Percentiles rank a stretch among this genome's conserved stretches.
Conservation (phyloP, 2,888 invertebrate species). For the Plebejus argus region DNA sequence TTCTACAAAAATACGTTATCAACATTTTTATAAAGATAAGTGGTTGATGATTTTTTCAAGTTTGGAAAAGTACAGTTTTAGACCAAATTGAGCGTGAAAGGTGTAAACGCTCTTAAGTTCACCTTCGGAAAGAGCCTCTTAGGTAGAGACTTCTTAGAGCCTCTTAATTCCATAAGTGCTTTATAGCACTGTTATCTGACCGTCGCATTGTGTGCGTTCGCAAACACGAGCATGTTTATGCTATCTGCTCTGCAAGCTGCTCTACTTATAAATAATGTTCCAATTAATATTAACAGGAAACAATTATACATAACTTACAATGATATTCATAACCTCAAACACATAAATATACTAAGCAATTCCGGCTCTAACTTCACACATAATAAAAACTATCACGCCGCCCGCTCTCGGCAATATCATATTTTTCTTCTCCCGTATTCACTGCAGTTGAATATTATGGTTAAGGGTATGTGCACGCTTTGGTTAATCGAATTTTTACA, state of each 20-base stretch:
- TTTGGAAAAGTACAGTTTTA: too few species aligned
- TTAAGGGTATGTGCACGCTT: constrained; percentile 42
- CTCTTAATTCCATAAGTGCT: too few species aligned
- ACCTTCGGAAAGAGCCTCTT: too few species aligned
- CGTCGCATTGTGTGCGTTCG: neutral
- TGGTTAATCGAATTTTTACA: neutral
- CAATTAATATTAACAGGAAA: neutral
- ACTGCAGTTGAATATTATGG: constrained; percentile 64
- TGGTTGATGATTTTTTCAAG: too few species aligned
- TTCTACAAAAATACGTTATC: too few species aligned
- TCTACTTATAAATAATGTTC: neutral
- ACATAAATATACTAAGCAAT: constrained; percentile 28
- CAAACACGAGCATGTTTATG: neutral
- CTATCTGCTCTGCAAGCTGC: neutral
- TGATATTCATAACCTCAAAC: constrained; percentile 12
- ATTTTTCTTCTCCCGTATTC: constrained; percentile 51
- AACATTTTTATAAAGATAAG: too few species aligned
- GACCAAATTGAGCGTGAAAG: too few species aligned
- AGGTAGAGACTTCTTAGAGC: too few species aligned
- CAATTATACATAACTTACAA: neutral
- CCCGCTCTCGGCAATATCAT: constrained; percentile 57
- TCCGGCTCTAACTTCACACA: constrained; percentile 38
- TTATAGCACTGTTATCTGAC: too few species aligned
- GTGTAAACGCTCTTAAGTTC: too few species aligned
- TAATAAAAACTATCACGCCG: constrained; percentile 45